These are phyloP conservation scores for Margaritifera margaritifera DNA, from an alignment of 2,888 invertebrate species.

Conservation along the genomic window DNA sequence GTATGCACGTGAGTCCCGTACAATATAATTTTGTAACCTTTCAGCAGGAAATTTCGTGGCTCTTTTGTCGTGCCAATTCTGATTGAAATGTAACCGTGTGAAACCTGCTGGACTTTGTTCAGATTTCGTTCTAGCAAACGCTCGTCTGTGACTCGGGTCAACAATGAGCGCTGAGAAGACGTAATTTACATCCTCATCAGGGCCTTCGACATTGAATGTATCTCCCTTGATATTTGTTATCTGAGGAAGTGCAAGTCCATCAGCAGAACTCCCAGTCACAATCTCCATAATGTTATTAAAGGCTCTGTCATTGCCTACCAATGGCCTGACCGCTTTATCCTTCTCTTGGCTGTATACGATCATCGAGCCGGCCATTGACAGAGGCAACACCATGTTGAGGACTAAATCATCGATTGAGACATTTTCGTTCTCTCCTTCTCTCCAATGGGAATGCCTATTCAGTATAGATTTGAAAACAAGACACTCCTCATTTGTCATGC, in stretches of 20 bases:
- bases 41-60: conserved; percentile 1
- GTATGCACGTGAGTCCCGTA: background rate
- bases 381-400: conserved; percentile 7
- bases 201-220: background rate
- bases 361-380: conserved; percentile 10
- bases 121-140: conserved; percentile 6
- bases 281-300: background rate
- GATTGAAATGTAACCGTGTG: conserved; percentile 7
- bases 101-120: conserved; percentile 8
- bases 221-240: conserved; percentile 1
- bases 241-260: conserved; percentile 11
- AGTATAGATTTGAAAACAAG: too few relatives aligned
- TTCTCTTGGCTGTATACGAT: background rate
- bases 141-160: conserved; percentile 5
- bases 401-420: conserved; percentile 3
- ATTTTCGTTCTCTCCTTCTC: too few relatives aligned
- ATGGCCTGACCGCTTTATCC: background rate
- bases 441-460: too few relatives aligned
- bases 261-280: conserved; percentile 8
- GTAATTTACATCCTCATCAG: conserved; percentile 8
- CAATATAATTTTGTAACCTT: conserved; percentile 1
- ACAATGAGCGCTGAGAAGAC: conserved; percentile 8
- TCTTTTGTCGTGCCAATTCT: conserved; percentile 3
- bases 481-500: too few relatives aligned
- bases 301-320: background rate